Conservation (phyloP, 1,140 invertebrate genomes). For the Bombus ignitus region DNA sequence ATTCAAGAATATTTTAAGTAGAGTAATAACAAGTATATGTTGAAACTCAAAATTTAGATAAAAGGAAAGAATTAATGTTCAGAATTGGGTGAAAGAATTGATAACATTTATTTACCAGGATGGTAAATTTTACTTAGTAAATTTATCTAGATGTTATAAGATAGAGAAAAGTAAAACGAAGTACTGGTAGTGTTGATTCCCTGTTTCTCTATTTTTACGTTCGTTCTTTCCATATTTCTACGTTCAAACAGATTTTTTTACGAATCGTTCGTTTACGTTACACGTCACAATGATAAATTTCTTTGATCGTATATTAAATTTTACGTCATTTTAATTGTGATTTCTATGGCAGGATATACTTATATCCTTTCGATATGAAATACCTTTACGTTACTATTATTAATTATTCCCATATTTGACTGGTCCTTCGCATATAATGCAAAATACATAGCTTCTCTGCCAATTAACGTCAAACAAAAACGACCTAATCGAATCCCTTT, state of each 20-base stretch:
- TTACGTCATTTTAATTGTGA: neutral
- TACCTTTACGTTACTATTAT: neutral
- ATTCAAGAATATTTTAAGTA: no score
- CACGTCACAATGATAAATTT: neutral
- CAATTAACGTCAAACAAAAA: slow-evolving; percentile 54
- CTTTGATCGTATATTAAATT: neutral
- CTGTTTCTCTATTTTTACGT: neutral
- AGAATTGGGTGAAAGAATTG: neutral
- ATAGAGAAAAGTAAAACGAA: neutral
- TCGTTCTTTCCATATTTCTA: neutral
- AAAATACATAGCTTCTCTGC: neutral
- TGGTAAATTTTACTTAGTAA: no score
- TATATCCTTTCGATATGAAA: neutral
- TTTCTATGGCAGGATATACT: neutral
- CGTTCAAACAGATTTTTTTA: neutral
- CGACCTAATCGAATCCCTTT: slow-evolving; percentile 39
- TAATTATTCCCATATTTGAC: neutral
- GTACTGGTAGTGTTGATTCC: neutral
- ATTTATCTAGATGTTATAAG: neutral
- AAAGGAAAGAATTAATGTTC: neutral
- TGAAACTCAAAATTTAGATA: no score
- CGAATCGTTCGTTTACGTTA: neutral
- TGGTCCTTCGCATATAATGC: neutral
- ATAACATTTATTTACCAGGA: neutral
- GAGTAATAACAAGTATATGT: no score